Conservation (phyloP, 2,888 invertebrate species). For the Copidosoma aretas region DNA sequence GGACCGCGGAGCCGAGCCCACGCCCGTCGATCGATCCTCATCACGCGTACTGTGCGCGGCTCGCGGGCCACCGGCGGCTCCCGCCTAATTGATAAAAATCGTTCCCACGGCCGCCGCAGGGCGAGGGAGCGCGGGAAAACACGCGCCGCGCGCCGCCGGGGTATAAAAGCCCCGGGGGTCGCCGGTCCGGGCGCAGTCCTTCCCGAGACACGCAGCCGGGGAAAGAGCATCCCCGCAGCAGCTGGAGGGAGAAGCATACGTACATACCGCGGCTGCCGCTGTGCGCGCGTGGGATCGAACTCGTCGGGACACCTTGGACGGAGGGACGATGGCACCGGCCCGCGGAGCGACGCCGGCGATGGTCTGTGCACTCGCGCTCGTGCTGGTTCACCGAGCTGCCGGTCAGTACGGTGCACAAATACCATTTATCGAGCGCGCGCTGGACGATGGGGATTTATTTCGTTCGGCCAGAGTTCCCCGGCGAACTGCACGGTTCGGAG, state of each 20-base stretch:
- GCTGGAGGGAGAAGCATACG: background rate
- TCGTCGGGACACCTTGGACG: constrained; percentile 3
- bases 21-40: constrained; percentile 47
- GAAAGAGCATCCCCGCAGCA: no score
- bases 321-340: background rate
- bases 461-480: no score
- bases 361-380: constrained; percentile 41
- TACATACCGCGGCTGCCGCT: background rate
- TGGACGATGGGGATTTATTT: no score
- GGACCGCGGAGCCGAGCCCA: background rate
- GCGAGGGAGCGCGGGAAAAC: constrained; percentile 24
- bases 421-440: background rate
- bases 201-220: background rate
- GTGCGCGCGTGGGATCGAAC: no score
- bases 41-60: constrained; percentile 54
- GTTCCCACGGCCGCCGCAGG: constrained; percentile 44
- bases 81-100: constrained; percentile 58
- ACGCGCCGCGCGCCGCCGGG: background rate
- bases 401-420: constrained; percentile 51
- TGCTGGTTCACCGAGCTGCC: constrained; percentile 42
- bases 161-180: constrained; percentile 18
- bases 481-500: no score
- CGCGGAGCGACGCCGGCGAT: constrained; percentile 11
- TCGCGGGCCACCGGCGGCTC: constrained; percentile 47
- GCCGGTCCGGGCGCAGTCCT: background rate